Base-by-base conservation (phyloP, 2,797 vertebrate species). In the Lates japonicus region DNA sequence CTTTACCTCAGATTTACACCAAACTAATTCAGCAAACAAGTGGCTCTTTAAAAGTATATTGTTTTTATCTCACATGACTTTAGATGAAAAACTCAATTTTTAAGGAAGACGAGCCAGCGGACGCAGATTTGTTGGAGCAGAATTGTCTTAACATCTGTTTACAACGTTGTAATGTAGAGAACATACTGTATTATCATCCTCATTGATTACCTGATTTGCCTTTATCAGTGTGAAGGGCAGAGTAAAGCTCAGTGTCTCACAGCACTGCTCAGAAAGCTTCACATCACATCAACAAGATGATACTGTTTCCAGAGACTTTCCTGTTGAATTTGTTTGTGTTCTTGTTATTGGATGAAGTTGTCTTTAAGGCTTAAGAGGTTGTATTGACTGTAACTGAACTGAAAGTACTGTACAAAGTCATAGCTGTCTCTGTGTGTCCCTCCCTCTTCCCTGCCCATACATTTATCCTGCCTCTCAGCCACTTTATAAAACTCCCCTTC, bases 401-500 rank as follows among this genome's bases (percentile, higher is more conserved):
- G 37, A 63, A 54, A 63, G 19, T 3, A 10, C 22, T 62, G 64
- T 58, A 29, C 55, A 37, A 51, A 46, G 44, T 44, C 14, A 22
- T 17, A 8, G 44, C 37, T 29, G 37, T 22, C 1, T 19, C 29
- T 5, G 6, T 3, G 13, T 41, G 9, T 10, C 22, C 13, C 49
- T 33, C 62, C 51, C 31, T 39, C 46, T 5, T 14, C 48, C 25
- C 25, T 22, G 29, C 2, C 57, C 51, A 17, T 33, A 48, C 22
- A 11, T 48, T 29, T 17, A 39, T 51, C 57, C 14, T 52, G n/a
- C 55, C 19, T 69, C 67, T 68, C 20, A 65, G 66, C 70, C 55
- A 20, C 42, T 7, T 46, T 3, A 17, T 46, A 51, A 73, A 9
- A 69, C 42, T 60, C 16, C 49, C 52, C 33, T 62, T 57, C 66